Conservation (phyloP, 2,113 vertebrate species). For the Cyanoliseus patagonus region DNA sequence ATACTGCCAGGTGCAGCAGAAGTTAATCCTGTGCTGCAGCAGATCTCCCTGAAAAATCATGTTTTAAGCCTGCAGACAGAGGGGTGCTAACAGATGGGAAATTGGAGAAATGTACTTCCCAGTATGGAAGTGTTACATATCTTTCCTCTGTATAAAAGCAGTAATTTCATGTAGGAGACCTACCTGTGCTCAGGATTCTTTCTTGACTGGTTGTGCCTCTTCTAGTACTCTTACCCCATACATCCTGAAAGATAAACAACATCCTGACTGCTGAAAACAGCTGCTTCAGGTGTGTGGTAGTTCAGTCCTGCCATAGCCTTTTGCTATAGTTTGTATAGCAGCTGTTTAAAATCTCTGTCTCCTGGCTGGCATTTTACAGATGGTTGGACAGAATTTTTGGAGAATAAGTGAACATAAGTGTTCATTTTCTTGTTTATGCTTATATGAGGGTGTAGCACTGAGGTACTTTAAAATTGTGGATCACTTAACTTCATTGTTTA, state of each 20-base stretch:
- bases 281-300: background rate
- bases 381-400: background rate
- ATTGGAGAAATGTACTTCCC: background rate
- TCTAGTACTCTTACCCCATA: background rate
- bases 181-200: background rate
- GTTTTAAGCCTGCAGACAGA: background rate
- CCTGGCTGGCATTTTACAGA: background rate
- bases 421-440: background rate
- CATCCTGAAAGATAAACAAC: fast-evolving
- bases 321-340: background rate
- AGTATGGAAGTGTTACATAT: background rate
- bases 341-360: background rate
- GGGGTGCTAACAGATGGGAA: background rate
- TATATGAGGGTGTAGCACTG: background rate
- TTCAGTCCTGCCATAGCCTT: fast-evolving
- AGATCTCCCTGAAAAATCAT: background rate
- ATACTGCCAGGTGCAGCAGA: background rate
- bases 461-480: background rate
- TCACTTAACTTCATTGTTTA: background rate
- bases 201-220: background rate
- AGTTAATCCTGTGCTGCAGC: background rate
- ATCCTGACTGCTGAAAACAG: background rate
- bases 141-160: background rate
- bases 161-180: fast-evolving
- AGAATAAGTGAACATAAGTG: fast-evolving